These are phyloP conservation scores for Cactoblastis cactorum DNA, from an alignment of 2,888 invertebrate genomes.

Conservation along the genomic window DNA sequence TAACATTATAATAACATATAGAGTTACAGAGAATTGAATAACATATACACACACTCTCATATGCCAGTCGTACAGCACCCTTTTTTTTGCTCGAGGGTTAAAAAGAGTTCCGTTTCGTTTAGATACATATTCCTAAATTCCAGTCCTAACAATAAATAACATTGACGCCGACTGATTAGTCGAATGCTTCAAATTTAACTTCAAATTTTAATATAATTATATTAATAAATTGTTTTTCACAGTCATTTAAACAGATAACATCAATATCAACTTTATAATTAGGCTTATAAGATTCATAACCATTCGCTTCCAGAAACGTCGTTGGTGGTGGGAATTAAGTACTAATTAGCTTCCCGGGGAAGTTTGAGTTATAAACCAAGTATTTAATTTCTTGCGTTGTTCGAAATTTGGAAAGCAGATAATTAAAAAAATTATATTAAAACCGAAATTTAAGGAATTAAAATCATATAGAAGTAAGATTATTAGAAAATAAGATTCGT, in stretches of 20 bases:
- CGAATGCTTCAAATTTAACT: not conserved
- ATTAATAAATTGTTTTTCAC: not conserved
- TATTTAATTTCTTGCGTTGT: not conserved
- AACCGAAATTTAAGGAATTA: too few species aligned
- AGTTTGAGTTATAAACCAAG: not conserved
- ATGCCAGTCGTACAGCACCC: too few species aligned
- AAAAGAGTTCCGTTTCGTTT: too few species aligned
- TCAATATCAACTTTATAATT: not conserved
- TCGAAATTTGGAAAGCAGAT: not conserved
- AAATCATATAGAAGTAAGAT: too few species aligned
- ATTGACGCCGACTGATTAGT: not conserved
- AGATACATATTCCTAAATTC: too few species aligned
- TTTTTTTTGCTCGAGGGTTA: too few species aligned
- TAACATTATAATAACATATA: too few species aligned
- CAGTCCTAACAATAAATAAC: not conserved
- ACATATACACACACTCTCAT: too few species aligned
- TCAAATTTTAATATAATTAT: not conserved
- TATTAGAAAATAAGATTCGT: too few species aligned
- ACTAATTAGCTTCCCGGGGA: not conserved
- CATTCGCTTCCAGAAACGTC: not conserved
- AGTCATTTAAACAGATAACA: not conserved
- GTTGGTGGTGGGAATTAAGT: slow-evolving; percentile 1
- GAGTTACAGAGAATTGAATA: too few species aligned
- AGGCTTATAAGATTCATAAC: not conserved
- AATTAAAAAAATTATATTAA: not conserved